These are phyloP conservation scores for Lineus longissimus DNA, from an alignment of 1,140 invertebrate genomes.

Conservation along the genomic window DNA sequence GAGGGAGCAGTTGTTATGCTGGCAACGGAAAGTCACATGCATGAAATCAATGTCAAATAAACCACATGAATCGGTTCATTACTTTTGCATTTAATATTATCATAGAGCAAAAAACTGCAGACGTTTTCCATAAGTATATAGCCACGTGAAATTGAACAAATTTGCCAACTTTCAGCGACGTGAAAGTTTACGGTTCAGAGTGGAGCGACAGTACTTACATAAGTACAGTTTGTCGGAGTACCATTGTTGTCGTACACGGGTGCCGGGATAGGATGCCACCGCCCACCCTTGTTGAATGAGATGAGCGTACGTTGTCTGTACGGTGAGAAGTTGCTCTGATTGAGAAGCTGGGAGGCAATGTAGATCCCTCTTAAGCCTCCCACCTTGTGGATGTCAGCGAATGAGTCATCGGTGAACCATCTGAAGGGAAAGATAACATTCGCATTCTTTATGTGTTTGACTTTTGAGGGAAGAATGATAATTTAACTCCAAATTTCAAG, in stretches of 20 bases:
- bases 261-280: conserved; percentile 62
- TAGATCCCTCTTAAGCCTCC: conserved; percentile 82
- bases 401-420: conserved; percentile 72
- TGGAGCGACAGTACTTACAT: conserved; percentile 8
- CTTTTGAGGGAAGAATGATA: too few relatives aligned
- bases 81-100: too few relatives aligned
- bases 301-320: conserved; percentile 66
- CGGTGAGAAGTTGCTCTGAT: conserved; percentile 17
- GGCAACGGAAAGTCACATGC: conserved; percentile 14
- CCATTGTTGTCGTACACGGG: conserved; percentile 20
- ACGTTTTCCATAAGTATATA: too few relatives aligned
- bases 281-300: conserved; percentile 78
- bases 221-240: conserved; percentile 7
- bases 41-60: too few relatives aligned
- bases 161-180: too few relatives aligned
- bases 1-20: conserved; percentile 68
- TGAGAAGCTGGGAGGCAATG: conserved; percentile 74
- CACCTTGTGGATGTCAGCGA: conserved; percentile 86
- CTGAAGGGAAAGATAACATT: conserved; percentile 57
- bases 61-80: too few relatives aligned
- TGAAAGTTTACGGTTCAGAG: too few relatives aligned
- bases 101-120: too few relatives aligned
- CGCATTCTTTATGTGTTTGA: too few relatives aligned
- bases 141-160: too few relatives aligned
- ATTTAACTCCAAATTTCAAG: too few relatives aligned